Evolutionary conservation across 1,140 invertebrate species (phyloP).

Genomic region (Lerema accius): DNA sequence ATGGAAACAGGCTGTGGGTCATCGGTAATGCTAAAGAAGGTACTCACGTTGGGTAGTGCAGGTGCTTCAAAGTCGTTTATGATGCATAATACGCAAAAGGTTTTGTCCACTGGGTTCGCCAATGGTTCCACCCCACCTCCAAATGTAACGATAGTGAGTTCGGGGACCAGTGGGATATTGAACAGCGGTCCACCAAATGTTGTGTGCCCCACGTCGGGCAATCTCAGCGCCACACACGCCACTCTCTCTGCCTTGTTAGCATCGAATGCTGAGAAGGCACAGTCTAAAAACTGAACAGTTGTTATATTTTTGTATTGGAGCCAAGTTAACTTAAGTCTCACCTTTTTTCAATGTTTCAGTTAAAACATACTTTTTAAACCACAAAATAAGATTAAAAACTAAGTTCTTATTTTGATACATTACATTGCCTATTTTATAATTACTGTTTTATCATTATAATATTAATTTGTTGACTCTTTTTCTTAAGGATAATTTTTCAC

Average conservation of each 20-base stretch:
- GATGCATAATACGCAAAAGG: constrained; percentile 81
- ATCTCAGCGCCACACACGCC: constrained; percentile 78
- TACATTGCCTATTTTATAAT: too few species aligned
- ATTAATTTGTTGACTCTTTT: too few species aligned
- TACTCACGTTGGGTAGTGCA: constrained; percentile 75
- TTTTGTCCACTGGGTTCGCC: constrained; percentile 77
- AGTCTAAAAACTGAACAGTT: constrained; percentile 62
- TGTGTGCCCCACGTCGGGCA: constrained; percentile 66
- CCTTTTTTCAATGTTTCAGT: too few species aligned
- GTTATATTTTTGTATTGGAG: constrained; percentile 39
- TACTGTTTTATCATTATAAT: too few species aligned
- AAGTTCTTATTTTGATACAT: too few species aligned
- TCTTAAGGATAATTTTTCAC: too few species aligned
- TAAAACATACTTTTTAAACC: too few species aligned
- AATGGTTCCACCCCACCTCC: constrained; percentile 67
- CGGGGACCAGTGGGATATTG: constrained; percentile 59
- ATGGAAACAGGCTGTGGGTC: constrained; percentile 81
- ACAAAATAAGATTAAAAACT: too few species aligned
- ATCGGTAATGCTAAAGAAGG: constrained; percentile 81
- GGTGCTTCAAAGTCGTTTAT: constrained; percentile 78
- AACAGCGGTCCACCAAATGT: constrained; percentile 56
- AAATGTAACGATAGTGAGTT: constrained; percentile 76
- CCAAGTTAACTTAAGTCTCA: not conserved
- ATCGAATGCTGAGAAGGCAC: constrained; percentile 62
- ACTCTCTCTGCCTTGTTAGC: constrained; percentile 76